Evolutionary conservation across 2,113 vertebrate species (phyloP).

Genomic region (Dermatemys mawii): DNA sequence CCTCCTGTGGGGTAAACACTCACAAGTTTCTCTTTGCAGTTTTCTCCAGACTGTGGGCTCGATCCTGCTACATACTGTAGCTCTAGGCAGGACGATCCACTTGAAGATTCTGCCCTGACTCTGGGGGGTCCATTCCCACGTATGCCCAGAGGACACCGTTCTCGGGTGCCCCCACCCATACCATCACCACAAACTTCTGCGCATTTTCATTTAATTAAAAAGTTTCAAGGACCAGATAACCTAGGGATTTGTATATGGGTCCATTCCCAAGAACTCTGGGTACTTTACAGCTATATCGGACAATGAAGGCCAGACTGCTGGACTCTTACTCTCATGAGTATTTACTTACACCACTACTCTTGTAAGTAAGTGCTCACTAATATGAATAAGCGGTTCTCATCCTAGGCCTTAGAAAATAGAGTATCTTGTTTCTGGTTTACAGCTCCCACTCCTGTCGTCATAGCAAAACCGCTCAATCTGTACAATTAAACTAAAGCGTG

Average conservation of each 20-base stretch:
- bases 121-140: background rate
- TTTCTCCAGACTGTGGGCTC: background rate
- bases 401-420: background rate
- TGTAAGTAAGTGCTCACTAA: background rate
- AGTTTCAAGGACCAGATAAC: background rate
- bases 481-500: background rate
- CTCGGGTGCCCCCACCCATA: background rate
- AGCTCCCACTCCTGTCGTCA: background rate
- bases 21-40: background rate
- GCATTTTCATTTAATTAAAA: background rate
- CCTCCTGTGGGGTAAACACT: background rate
- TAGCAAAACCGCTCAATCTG: background rate
- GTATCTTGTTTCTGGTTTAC: background rate
- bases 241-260: background rate
- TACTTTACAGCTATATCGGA: background rate
- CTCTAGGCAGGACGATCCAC: background rate
- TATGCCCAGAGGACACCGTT: background rate
- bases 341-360: background rate
- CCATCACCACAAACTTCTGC: background rate
- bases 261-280: background rate
- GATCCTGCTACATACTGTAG: background rate
- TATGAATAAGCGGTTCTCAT: background rate
- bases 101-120: background rate
- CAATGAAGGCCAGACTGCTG: background rate
- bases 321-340: background rate